Evolutionary conservation across 2,797 vertebrate species (phyloP).

Genomic region (Fistularia commersonii): DNA sequence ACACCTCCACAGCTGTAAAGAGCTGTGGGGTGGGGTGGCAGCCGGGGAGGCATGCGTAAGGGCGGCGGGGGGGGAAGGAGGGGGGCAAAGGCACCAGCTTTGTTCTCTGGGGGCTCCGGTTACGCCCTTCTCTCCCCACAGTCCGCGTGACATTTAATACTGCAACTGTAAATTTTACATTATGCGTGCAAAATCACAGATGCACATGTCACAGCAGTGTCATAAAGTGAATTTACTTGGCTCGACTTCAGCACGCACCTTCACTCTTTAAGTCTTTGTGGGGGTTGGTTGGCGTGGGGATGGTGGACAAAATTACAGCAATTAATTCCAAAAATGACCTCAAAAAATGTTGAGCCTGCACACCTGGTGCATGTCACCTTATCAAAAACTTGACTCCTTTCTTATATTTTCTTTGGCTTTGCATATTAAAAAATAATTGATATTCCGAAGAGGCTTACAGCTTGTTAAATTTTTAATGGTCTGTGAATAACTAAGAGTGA

Average conservation of each 20-base stretch:
- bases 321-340: constrained; percentile 52
- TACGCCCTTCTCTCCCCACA: constrained; percentile 78
- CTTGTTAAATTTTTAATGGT: constrained; percentile 64
- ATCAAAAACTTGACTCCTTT: constrained; percentile 33
- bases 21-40: constrained; percentile 57
- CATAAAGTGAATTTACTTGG: constrained; percentile 81
- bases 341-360: constrained; percentile 37
- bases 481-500: constrained; percentile 59
- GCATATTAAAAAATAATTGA: constrained; percentile 54
- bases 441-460: constrained; percentile 44
- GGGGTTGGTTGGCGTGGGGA: constrained; percentile 37
- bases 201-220: constrained; percentile 82
- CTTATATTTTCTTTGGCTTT: constrained; percentile 33
- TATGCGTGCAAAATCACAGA: constrained; percentile 88
- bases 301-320: constrained; percentile 51
- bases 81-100: constrained; percentile 83
- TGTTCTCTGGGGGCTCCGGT: constrained; percentile 81
- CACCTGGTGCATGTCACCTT: constrained; percentile 48
- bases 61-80: too few species aligned
- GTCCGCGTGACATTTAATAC: constrained; percentile 79
- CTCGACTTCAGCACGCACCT: constrained; percentile 71
- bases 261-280: constrained; percentile 55
- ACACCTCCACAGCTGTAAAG: constrained; percentile 86
- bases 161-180: constrained; percentile 83
- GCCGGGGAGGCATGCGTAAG: constrained; percentile 78